Base-by-base conservation (phyloP, 2,797 vertebrate genomes). In the Anolis apletophallus region DNA sequence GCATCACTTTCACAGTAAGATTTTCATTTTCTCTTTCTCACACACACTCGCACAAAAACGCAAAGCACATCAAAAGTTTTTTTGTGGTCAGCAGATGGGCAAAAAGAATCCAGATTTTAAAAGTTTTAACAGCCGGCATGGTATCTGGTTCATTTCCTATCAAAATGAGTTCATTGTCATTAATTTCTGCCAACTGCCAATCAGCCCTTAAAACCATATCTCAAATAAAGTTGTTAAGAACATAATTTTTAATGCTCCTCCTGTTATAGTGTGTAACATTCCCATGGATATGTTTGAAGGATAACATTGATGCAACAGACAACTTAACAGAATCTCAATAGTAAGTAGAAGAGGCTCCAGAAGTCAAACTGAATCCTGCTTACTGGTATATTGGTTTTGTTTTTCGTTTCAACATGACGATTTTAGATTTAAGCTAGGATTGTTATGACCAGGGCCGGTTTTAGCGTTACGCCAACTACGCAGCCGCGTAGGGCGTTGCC, bases 171-270 rank as follows among this genome's bases (percentile, higher is more conserved):
- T 95, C 93, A 95, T 96, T 95, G 95, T 86, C 91, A 94, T 96
- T 95, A 94, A 91, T 94, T 94, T 95, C 95, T 95, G 95, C 94
- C 95, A 96, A 96, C 94, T 96, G 96, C 93, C 95, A 96, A 96
- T 95, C 95, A 96, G 91, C 95, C 92, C 91, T 93, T 96, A 94
- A 55, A 95, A 94, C 94, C 93, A 93, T 87, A 95, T 91, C 93
- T 95, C 90, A 94, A 95, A 94, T 95, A 88, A 90, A 77, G 88
- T 91, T 88, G n/a, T 88, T 88, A 54, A 0, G 2, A 9, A 75
- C 46, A 76, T 7, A 8, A 2, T 16, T 6, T 78, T 46, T 85
- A 72, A 81, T 82, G 7, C 76, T 80, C 83, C 74, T 32, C 13
- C 83, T 87, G 80, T 89, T 76, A 90, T n/a, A 88, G 80, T 89